These are phyloP conservation scores for Cynopterus brachyotis DNA, from an alignment of 2,113 vertebrate species.

Conservation along the genomic window DNA sequence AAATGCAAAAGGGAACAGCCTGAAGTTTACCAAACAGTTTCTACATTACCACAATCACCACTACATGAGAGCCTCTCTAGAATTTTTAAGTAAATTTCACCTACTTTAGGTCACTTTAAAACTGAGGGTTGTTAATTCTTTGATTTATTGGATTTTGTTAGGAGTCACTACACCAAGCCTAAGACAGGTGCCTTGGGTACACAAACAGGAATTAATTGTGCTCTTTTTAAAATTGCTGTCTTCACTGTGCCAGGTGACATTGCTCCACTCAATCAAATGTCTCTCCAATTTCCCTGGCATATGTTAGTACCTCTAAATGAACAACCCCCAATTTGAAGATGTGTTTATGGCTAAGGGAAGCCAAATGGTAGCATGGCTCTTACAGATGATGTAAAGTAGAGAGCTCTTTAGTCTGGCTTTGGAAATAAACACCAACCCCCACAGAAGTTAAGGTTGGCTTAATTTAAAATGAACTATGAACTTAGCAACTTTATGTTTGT, in stretches of 20 bases:
- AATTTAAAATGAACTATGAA: not conserved
- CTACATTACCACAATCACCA: not conserved
- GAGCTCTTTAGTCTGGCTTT: not conserved
- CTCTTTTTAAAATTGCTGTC: not conserved
- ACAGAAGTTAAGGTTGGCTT: not conserved
- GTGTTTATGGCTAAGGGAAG: not conserved
- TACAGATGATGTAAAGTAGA: not conserved
- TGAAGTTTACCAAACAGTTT: not conserved
- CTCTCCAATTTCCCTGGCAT: not conserved
- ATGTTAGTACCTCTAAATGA: not conserved
- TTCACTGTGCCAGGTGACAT: not conserved
- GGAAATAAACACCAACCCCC: not conserved
- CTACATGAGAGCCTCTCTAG: not conserved
- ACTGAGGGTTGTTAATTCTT: not conserved
- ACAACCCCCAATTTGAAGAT: not conserved
- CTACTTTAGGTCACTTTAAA: not conserved
- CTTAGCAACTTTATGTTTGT: not conserved
- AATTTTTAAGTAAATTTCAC: not conserved
- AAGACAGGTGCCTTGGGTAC: not conserved
- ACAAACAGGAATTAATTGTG: not conserved
- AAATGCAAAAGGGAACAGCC: not conserved
- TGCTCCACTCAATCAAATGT: not conserved
- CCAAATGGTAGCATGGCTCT: not conserved
- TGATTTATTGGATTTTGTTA: not conserved
- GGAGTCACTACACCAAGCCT: not conserved